Evolutionary conservation across 2,888 invertebrate species (phyloP), one percentile per base, ranked within the genome.

Genomic region (Temnothorax rugatulus): DNA sequence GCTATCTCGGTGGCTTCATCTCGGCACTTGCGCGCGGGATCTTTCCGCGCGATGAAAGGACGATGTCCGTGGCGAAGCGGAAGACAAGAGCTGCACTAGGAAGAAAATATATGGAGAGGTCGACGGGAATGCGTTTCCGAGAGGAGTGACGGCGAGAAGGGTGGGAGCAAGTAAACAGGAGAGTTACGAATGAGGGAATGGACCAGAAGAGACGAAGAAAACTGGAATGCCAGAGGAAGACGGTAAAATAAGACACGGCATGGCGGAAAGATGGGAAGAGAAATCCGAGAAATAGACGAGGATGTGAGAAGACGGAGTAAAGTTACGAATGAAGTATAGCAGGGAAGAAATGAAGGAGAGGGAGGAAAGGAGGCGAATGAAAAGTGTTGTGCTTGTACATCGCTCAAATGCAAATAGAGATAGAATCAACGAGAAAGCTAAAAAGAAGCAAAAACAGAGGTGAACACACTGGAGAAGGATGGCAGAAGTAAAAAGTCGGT

Each of bases 1-100:
- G 63, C 68, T 86, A 89, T 85, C 76, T 64, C 86, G 84, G 68
- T 87, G 84, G 84, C 77, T 85, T 82, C 84, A 88, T 90, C 87
- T 87, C 73, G 83, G 59, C 74, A 76, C 59, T 81, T 47, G 73
- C 73, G 77, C 50, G 47, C 50, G 57, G 73, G 57, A 73, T 63
- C 79, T 71, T 57, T 52, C 47, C 41, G 54, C 68, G 59, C 47
- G 52, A 52, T 47, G 81, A 73, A 54, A 57, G 63, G 71, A 81
- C 44, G 84, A 66, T 29, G 57, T 57, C 59, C 82, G 77, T 76
- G 25, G 61, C 47, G 52, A 73, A 77, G 64, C 66, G 66, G 76
- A 79, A 79, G 79, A 61, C 75, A 25, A 66, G 79, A 69, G 75
- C 34, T 47, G 44, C 34, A 34, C 47, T 57, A 59, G 77, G 77